Evolutionary conservation across 2,113 vertebrate species (phyloP).

Genomic region (Loxodonta africana): DNA sequence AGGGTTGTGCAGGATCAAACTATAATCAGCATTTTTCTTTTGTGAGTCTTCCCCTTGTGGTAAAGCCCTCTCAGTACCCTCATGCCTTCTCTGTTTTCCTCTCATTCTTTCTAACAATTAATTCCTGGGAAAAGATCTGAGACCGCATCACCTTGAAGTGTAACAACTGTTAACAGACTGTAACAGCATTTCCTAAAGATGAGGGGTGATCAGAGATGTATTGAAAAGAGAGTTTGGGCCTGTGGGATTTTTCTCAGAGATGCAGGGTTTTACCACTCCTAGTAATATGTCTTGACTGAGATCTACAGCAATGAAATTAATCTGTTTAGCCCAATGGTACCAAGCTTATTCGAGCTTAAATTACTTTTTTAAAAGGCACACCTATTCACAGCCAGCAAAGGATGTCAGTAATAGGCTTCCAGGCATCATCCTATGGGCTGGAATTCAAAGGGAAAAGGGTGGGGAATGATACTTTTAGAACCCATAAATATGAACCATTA

Average conservation of each 20-base stretch:
- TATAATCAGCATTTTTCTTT: neutral
- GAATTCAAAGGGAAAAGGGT: neutral
- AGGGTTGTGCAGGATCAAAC: neutral
- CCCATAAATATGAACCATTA: neutral
- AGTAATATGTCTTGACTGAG: neutral
- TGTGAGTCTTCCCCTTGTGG: neutral
- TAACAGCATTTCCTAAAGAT: constrained; percentile 31
- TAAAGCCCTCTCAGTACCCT: neutral
- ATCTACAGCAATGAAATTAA: neutral
- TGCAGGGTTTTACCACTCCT: neutral
- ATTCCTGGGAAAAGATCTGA: neutral
- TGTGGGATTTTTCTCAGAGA: neutral
- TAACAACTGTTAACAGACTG: neutral
- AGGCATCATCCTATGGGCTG: neutral
- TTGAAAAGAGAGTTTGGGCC: neutral
- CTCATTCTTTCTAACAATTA: constrained; percentile 1
- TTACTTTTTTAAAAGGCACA: neutral
- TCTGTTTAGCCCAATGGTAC: neutral
- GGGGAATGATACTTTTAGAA: neutral
- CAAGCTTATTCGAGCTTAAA: neutral
- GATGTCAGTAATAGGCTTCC: neutral
- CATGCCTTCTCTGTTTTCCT: neutral
- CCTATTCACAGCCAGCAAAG: neutral
- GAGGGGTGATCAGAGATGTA: neutral
- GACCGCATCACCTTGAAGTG: neutral